Percentiles rank a stretch among this genome's conserved stretches.
Conservation (phyloP, 2,888 invertebrate genomes). For the Apodemia mormo region DNA sequence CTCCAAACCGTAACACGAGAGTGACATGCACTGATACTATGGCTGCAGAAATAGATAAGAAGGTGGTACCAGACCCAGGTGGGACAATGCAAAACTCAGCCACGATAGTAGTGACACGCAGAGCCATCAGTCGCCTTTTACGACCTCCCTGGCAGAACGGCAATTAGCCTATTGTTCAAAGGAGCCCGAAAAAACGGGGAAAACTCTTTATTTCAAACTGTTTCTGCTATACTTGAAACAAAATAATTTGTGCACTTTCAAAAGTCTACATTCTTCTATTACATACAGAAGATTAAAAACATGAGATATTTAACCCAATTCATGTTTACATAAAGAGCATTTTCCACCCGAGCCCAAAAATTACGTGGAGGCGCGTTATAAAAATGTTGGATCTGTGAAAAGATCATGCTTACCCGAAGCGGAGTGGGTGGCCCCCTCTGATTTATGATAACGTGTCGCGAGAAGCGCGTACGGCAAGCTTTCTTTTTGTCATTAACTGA, state of each 20-base stretch:
- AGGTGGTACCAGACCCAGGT: too few relatives aligned
- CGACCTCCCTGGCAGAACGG: too few relatives aligned
- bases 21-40: too few relatives aligned
- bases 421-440: constrained; percentile 68
- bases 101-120: too few relatives aligned
- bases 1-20: too few relatives aligned
- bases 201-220: too few relatives aligned
- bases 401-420: constrained; percentile 72
- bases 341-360: constrained; percentile 34
- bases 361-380: constrained; percentile 69
- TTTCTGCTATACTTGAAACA: neutral
- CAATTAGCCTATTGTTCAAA: too few relatives aligned
- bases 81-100: too few relatives aligned
- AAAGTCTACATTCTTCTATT: neutral
- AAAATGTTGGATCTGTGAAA: constrained; percentile 79
- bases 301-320: neutral
- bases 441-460: constrained; percentile 80
- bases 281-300: neutral
- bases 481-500: constrained; percentile 78
- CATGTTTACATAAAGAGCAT: constrained; percentile 10
- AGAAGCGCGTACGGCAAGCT: constrained; percentile 56
- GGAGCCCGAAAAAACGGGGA: too few relatives aligned
- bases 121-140: too few relatives aligned
- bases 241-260: neutral
- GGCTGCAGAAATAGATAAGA: too few relatives aligned